These are phyloP conservation scores for Lophotis ruficrista DNA, from an alignment of 2,113 vertebrate genomes.

Conservation along the genomic window DNA sequence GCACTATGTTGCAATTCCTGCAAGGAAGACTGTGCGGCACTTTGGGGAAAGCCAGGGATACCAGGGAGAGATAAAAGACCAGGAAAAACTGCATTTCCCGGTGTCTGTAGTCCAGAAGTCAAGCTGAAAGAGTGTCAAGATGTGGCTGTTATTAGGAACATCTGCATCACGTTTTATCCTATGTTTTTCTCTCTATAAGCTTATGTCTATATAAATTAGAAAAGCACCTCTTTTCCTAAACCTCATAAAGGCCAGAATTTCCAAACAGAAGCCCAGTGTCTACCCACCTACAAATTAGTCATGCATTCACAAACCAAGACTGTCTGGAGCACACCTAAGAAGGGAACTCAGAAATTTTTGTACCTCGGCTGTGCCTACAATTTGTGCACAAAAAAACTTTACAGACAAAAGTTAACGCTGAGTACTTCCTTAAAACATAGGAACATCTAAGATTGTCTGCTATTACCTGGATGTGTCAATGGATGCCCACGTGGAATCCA, in stretches of 20 bases:
- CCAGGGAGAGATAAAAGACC: conserved; percentile 90
- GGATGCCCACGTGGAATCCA: background rate
- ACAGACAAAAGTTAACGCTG: background rate
- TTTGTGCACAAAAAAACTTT: background rate
- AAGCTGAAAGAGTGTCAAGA: conserved; percentile 75
- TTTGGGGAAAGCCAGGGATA: conserved; percentile 90
- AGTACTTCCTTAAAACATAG: background rate
- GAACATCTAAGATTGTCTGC: background rate
- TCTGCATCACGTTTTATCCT: background rate
- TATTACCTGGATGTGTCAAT: background rate
- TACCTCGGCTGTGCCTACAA: background rate
- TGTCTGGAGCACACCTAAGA: background rate
- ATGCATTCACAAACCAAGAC: background rate
- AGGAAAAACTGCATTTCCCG: conserved; percentile 88
- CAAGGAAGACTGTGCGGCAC: conserved; percentile 82
- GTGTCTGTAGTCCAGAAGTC: conserved; percentile 85
- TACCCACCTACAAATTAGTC: background rate
- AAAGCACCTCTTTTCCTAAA: background rate
- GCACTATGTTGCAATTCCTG: conserved; percentile 88
- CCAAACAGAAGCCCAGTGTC: background rate
- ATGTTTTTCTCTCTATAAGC: background rate
- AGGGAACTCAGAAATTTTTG: background rate
- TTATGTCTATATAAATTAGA: background rate
- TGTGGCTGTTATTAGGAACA: background rate
- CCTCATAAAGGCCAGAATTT: background rate